Conservation (phyloP, 2,888 invertebrate genomes). For the Phortica magna region DNA sequence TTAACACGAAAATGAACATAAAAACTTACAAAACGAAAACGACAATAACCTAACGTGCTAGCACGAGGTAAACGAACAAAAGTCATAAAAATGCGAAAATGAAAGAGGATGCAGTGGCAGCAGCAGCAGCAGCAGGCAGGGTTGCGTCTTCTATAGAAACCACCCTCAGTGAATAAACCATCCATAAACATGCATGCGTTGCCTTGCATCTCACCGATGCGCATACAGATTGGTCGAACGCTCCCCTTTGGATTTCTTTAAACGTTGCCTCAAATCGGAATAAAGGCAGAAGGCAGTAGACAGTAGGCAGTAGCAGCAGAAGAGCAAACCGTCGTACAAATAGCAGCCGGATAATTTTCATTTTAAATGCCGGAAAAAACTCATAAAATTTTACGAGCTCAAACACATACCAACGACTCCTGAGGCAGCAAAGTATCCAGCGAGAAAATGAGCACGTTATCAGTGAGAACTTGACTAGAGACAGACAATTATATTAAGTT, state of each 20-base stretch:
- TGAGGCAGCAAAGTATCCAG: constrained; percentile 46
- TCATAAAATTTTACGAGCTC: constrained; percentile 77
- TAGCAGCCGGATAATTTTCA: constrained; percentile 62
- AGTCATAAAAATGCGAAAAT: constrained; percentile 33
- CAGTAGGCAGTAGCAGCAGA: neutral
- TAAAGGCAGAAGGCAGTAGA: neutral
- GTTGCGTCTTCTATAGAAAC: neutral
- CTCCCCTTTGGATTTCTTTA: neutral
- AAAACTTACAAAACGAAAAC: constrained; percentile 53
- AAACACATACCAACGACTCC: constrained; percentile 69
- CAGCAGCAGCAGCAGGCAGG: neutral
- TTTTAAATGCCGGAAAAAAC: constrained; percentile 74
- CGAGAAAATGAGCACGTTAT: neutral
- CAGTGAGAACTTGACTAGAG: neutral
- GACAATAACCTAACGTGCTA: constrained; percentile 73
- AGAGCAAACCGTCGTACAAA: neutral
- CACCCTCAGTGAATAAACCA: constrained; percentile 15
- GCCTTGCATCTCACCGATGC: neutral
- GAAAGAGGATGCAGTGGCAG: neutral
- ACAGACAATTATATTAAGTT: neutral
- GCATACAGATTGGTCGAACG: neutral
- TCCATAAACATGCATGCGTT: constrained; percentile 12
- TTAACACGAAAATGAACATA: constrained; percentile 58
- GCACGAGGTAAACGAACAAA: constrained; percentile 50
- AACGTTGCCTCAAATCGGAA: neutral